Base-by-base conservation (phyloP, 2,888 invertebrate genomes). In the Noctuana brunneofusca region DNA sequence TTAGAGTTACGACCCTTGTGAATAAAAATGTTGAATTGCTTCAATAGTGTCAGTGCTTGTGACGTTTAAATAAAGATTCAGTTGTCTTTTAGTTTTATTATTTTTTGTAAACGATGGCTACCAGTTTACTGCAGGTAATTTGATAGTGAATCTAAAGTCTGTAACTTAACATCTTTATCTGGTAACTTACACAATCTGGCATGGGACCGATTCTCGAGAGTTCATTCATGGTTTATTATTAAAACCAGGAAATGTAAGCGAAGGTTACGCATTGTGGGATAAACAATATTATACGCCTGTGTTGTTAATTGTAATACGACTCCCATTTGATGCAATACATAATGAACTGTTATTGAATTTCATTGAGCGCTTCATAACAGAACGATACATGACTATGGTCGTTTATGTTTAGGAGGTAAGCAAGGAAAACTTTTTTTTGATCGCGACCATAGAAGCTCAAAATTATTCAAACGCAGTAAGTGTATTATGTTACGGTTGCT, bases 211-310 rank as follows among this genome's bases (percentile, higher is more conserved):
- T 27, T 27, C n/a, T n/a, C n/a, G 8, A 27, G 27, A 35, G n/a
- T 35, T 35, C n/a, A 35, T 35, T n/a, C 35, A 35, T n/a, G n/a
- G n/a, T 35, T n/a, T 35, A 3, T 35, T 35, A 35, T 35, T 35
- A n/a, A 35, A 35, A 35, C 35, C 12, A n/a, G 35, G n/a, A 35
- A 35, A 4, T 35, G 35, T 12, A 35, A 35, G 35, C 35, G 35
- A 35, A n/a, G 35, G 35, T 35, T 35, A 35, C n/a, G n/a, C n/a
- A 35, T 35, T 35, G 35, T 35, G n/a, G 12, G 35, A 35, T 35
- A 35, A 35, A 35, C 35, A 35, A 35, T 35, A 35, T 35, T n/a
- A 35, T 8, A 27, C 14, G 2, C 14, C 6, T 38, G 38, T 6
- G 16, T 38, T 38, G 38, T 38, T 6, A 38, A 38, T 14, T 38